Percentiles rank a stretch among this genome's conserved stretches.
phyloP scores from a whole-genome alignment of 92 coral and sea anemone genomes.

The Porites cylindrica region DNA sequence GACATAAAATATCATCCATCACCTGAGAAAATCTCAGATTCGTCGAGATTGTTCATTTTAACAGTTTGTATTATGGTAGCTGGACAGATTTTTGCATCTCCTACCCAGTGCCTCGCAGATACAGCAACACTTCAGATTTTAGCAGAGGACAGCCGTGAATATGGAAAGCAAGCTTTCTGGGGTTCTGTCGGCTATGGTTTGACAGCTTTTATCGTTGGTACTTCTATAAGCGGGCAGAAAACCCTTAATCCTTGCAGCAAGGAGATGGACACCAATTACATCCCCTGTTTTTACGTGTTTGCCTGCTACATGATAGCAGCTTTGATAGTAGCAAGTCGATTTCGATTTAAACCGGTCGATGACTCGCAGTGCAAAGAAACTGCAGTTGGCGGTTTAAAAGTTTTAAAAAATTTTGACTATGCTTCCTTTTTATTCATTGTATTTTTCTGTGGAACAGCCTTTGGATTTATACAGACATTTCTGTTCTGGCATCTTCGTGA shows the following conservation, averaged over 20 bases:
- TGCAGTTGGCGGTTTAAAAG: constrained; percentile 68
- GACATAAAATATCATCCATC: constrained; percentile 73
- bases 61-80: constrained; percentile 77
- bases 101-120: constrained; percentile 95
- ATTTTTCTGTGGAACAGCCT: constrained; percentile 95
- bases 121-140: constrained; percentile 96
- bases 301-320: constrained; percentile 86
- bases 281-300: constrained; percentile 93
- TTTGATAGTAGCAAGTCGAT: constrained; percentile 87
- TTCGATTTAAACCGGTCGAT: constrained; percentile 71
- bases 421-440: constrained; percentile 91
- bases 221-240: constrained; percentile 86
- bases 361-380: constrained; percentile 76
- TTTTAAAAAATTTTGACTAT: constrained; percentile 78
- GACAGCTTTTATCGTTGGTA: constrained; percentile 92
- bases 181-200: constrained; percentile 97
- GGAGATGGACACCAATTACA: constrained; percentile 86
- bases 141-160: constrained; percentile 93
- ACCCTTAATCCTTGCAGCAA: constrained; percentile 89
- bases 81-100: constrained; percentile 92
- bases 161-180: constrained; percentile 98
- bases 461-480: constrained; percentile 97
- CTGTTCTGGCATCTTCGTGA: constrained; percentile 98
- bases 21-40: constrained; percentile 86
- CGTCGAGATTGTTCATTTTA: constrained; percentile 81